Evolutionary conservation across 2,888 invertebrate genomes (phyloP).

Genomic region (Plagodis pulveraria): DNA sequence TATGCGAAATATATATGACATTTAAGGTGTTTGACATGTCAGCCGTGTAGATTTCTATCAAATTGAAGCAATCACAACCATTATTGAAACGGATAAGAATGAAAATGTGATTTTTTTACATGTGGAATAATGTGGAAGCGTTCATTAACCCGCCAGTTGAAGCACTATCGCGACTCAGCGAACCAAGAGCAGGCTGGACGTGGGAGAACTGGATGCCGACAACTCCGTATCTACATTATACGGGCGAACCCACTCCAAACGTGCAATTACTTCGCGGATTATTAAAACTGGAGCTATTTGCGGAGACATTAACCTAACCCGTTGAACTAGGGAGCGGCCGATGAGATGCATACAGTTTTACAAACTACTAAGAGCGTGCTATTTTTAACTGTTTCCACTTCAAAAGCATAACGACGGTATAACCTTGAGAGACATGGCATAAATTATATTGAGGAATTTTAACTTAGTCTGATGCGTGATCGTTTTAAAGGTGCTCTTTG

Average conservation of each 20-base stretch:
- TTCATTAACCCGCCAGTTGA: conserved; percentile 68
- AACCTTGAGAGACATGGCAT: conserved; percentile 40
- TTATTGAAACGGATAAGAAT: conserved; percentile 46
- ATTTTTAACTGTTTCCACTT: conserved; percentile 21
- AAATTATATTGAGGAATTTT: conserved; percentile 38
- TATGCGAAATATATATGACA: too few species aligned
- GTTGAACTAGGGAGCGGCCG: conserved; percentile 28
- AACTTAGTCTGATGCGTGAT: conserved; percentile 38
- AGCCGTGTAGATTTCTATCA: conserved; percentile 33
- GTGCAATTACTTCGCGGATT: conserved; percentile 62
- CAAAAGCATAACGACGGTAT: conserved; percentile 21
- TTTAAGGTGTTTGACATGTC: conserved; percentile 22
- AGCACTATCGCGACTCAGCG: conserved; percentile 48
- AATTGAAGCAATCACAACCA: too few species aligned
- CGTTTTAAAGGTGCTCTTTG: conserved; percentile 39
- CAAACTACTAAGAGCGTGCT: conserved; percentile 14
- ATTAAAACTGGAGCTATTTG: conserved; percentile 64
- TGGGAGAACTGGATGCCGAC: conserved; percentile 78
- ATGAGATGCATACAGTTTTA: conserved; percentile 15
- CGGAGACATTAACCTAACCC: conserved; percentile 56
- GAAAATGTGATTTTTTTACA: conserved; percentile 43
- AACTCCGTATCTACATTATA: conserved; percentile 53
- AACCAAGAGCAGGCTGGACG: conserved; percentile 59
- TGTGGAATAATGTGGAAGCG: conserved; percentile 48
- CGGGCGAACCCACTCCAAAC: conserved; percentile 46